Conservation (phyloP, 2,113 vertebrate species). For the Tretioscincus oriximinensis region DNA sequence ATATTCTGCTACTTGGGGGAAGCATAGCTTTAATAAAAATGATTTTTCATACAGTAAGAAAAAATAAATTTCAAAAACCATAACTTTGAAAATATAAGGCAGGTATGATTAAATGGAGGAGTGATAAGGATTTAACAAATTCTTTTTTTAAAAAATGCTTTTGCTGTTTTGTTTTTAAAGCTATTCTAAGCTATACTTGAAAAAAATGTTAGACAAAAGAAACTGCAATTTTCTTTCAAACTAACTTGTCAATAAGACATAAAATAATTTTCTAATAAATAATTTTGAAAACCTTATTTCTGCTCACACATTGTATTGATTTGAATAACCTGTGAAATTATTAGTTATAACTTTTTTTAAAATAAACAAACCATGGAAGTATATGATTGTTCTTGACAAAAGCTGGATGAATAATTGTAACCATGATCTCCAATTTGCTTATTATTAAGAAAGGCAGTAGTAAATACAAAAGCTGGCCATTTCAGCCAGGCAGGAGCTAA, state of each 20-base stretch:
- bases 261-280: slow-evolving; percentile 64
- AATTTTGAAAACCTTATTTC: slow-evolving; percentile 74
- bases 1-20: too few species aligned
- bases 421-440: slow-evolving; percentile 92
- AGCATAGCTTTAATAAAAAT: slow-evolving; percentile 37
- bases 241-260: slow-evolving; percentile 55
- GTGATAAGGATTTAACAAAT: slow-evolving; percentile 33
- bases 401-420: slow-evolving; percentile 83
- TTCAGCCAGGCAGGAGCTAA: slow-evolving; percentile 82
- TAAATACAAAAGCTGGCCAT: slow-evolving; percentile 91
- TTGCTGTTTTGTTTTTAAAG: slow-evolving; percentile 36
- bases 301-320: slow-evolving; percentile 56
- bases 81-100: slow-evolving; percentile 17
- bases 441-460: slow-evolving; percentile 92
- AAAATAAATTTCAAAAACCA: slow-evolving; percentile 38
- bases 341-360: slow-evolving; percentile 58
- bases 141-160: slow-evolving; percentile 34
- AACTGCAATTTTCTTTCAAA: slow-evolving; percentile 62
- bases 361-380: slow-evolving; percentile 77
- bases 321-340: slow-evolving; percentile 74
- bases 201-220: slow-evolving; percentile 50
- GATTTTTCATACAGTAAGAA: slow-evolving; percentile 41
- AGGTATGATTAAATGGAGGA: slow-evolving; percentile 38
- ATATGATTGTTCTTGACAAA: slow-evolving; percentile 79
- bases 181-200: slow-evolving; percentile 41